Conservation (phyloP, 2,888 invertebrate genomes). For the Molanna angustata region DNA sequence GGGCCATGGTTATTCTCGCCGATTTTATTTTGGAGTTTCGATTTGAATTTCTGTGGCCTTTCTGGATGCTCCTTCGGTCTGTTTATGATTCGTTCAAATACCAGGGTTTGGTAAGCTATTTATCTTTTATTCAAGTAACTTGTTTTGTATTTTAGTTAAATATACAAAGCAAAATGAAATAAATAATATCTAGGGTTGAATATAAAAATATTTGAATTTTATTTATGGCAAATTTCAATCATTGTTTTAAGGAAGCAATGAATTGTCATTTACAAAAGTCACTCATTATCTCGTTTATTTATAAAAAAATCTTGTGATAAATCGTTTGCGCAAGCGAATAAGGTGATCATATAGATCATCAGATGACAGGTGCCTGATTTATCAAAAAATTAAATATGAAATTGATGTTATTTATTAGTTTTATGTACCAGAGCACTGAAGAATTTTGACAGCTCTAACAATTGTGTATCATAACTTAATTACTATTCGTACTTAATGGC, state of each 20-base stretch:
- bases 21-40: slow-evolving; percentile 98
- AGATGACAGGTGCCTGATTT: no score
- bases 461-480: no score
- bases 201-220: not conserved
- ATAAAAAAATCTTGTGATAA: no score
- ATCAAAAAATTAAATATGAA: no score
- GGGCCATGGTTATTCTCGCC: slow-evolving; percentile 91
- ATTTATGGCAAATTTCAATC: not conserved
- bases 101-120: slow-evolving; percentile 94
- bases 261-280: no score
- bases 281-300: no score
- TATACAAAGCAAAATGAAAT: not conserved
- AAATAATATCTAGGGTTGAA: not conserved
- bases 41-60: slow-evolving; percentile 98
- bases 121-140: not conserved
- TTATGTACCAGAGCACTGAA: no score
- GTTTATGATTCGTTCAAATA: slow-evolving; percentile 97
- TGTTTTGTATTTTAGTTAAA: not conserved
- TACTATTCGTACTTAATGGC: no score
- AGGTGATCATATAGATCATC: no score
- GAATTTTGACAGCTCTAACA: no score
- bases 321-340: no score
- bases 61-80: slow-evolving; percentile 93
- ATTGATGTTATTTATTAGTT: no score
- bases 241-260: not conserved